Percentiles rank a stretch among this genome's conserved stretches.
Conservation (phyloP, 1,140 invertebrate genomes). For the Drosophila azteca region DNA sequence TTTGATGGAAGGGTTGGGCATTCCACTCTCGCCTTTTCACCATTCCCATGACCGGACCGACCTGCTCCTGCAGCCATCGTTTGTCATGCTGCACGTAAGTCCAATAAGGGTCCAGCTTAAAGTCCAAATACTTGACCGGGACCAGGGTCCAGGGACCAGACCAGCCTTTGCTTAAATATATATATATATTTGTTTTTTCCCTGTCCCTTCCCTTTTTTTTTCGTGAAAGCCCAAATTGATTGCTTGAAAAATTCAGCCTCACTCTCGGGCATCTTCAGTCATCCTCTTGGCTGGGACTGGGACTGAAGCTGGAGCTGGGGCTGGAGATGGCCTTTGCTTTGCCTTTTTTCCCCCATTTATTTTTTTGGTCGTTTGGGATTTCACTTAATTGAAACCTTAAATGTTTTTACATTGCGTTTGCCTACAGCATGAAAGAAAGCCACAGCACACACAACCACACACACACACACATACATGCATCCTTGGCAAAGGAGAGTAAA, state of each 20-base stretch:
- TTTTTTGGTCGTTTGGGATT: conserved; percentile 63
- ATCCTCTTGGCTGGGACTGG: conserved; percentile 5
- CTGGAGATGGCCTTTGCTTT: conserved; percentile 24
- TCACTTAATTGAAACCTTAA: conserved; percentile 81
- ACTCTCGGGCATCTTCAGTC: conserved; percentile 41
- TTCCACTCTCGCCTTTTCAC: background rate
- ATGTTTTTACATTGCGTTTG: conserved; percentile 75
- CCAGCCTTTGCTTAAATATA: conserved; percentile 1
- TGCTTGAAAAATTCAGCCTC: conserved; percentile 65
- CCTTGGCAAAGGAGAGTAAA: conserved; percentile 1
- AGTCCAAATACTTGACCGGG: conserved; percentile 25
- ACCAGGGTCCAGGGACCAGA: too few species aligned
- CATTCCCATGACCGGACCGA: background rate
- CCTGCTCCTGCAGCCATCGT: conserved; percentile 53
- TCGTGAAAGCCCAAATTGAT: conserved; percentile 65
- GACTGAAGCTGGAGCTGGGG: too few species aligned
- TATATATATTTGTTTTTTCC: conserved; percentile 28
- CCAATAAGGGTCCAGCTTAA: conserved; percentile 42
- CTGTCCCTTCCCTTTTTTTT: conserved; percentile 13
- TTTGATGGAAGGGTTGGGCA: conserved; percentile 71
- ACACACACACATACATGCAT: background rate
- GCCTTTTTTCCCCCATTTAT: conserved; percentile 45
- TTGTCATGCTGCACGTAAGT: conserved; percentile 70
- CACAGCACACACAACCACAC: conserved; percentile 16
- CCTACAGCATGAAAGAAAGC: conserved; percentile 43